Conservation (phyloP, 2,113 vertebrate species). For the Chiloscyllium plagiosum region DNA sequence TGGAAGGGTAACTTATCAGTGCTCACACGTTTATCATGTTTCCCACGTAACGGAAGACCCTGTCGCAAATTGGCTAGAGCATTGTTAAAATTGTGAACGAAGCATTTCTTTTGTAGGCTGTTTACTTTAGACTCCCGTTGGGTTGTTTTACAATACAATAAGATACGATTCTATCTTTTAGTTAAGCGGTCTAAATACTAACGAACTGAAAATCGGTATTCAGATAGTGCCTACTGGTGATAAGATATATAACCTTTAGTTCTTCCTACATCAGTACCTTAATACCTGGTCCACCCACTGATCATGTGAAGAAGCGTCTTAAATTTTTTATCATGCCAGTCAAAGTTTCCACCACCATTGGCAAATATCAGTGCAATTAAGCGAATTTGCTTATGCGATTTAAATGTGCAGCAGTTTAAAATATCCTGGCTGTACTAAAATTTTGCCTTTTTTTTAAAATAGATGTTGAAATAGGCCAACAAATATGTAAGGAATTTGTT, state of each 20-base stretch:
- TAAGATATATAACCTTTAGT: not conserved
- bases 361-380: not conserved
- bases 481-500: not conserved
- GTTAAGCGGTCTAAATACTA: no score
- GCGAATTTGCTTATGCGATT: not conserved
- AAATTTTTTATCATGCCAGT: not conserved
- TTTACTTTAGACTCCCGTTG: not conserved
- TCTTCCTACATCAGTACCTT: not conserved
- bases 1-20: not conserved
- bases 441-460: no score
- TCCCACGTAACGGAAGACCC: not conserved
- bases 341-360: not conserved
- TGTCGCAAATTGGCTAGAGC: no score
- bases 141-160: not conserved
- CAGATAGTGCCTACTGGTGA: not conserved
- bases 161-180: not conserved
- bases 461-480: not conserved
- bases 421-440: not conserved
- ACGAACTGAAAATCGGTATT: not conserved
- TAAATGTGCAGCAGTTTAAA: not conserved
- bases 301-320: not conserved
- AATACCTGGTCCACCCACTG: not conserved
- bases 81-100: not conserved
- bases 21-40: not conserved
- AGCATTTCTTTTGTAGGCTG: not conserved